Percentiles rank a stretch among this genome's conserved stretches.
Conservation (phyloP, 2,797 vertebrate genomes). For the Chlorospingus flavigularis region DNA sequence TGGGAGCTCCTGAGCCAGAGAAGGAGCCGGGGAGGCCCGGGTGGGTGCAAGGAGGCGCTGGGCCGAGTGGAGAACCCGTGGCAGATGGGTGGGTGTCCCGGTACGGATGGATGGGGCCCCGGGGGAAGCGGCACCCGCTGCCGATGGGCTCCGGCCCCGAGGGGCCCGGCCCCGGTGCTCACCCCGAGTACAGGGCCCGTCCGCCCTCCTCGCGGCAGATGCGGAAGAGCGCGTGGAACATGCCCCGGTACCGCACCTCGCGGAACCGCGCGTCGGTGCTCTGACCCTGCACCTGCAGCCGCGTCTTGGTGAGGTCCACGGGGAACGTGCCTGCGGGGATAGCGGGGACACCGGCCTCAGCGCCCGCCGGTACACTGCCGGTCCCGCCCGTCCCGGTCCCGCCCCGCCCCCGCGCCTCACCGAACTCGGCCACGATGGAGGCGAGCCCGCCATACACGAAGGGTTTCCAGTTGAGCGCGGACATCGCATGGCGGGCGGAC, state of each 20-base stretch:
- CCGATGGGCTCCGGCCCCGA: neutral
- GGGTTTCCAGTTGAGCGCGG: constrained; percentile 92
- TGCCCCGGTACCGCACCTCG: constrained; percentile 91
- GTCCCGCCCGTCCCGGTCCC: neutral
- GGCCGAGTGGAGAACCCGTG: neutral
- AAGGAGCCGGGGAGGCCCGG: too few relatives aligned
- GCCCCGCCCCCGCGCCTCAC: constrained; percentile 68
- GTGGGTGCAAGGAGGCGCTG: too few relatives aligned
- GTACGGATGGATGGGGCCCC: neutral
- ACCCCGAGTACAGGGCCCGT: constrained; percentile 92
- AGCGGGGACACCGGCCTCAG: neutral
- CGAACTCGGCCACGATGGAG: constrained; percentile 95
- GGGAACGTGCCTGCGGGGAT: constrained; percentile 88
- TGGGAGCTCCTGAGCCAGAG: neutral
- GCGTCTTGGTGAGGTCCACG: constrained; percentile 92
- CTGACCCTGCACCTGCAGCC: constrained; percentile 95
- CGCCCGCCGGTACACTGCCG: neutral
- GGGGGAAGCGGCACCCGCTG: neutral
- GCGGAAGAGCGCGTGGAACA: constrained; percentile 92
- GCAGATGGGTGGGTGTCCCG: neutral
- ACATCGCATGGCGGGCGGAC: constrained; percentile 80
- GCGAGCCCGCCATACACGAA: constrained; percentile 96
- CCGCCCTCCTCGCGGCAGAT: constrained; percentile 91
- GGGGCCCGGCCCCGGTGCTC: neutral
- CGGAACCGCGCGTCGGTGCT: constrained; percentile 84